Evolutionary conservation across 2,797 vertebrate genomes (phyloP).

Genomic region (Streptopelia turtur): DNA sequence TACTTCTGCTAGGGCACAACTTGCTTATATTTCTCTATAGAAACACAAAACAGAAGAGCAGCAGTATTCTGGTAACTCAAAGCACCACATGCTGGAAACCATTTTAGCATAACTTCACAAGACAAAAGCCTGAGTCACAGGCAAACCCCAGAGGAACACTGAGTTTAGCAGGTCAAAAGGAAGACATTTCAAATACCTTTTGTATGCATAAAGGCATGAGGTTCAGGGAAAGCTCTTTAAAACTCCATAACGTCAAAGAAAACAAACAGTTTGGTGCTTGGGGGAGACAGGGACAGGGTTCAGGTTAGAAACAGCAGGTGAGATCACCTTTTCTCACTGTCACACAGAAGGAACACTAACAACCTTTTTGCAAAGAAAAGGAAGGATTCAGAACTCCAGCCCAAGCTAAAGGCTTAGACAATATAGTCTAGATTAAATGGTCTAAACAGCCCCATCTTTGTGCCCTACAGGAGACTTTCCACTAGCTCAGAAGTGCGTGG

Average conservation of each 20-base stretch:
- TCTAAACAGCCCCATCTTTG: not conserved
- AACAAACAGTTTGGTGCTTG: not conserved
- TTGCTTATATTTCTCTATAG: not conserved
- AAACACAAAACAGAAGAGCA: not conserved
- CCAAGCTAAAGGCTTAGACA: not conserved
- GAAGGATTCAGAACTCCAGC: not conserved
- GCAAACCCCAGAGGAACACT: not conserved
- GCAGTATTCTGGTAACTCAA: not conserved
- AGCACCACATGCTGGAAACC: not conserved
- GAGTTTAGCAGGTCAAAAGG: not conserved
- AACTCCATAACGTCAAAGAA: not conserved
- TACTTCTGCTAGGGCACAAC: not conserved
- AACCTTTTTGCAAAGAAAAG: not conserved
- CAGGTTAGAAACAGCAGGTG: not conserved
- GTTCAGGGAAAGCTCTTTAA: not conserved
- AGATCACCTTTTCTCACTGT: not conserved
- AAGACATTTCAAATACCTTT: not conserved
- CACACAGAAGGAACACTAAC: accelerated
- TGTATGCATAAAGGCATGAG: not conserved
- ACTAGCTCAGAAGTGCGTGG: not conserved
- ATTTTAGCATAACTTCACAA: not conserved
- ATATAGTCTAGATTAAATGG: not conserved
- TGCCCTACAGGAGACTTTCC: not conserved
- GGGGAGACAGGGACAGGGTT: not conserved
- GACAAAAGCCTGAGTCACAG: not conserved